Conservation (phyloP, 2,113 vertebrate species). For the Gorsachius goisagi region DNA sequence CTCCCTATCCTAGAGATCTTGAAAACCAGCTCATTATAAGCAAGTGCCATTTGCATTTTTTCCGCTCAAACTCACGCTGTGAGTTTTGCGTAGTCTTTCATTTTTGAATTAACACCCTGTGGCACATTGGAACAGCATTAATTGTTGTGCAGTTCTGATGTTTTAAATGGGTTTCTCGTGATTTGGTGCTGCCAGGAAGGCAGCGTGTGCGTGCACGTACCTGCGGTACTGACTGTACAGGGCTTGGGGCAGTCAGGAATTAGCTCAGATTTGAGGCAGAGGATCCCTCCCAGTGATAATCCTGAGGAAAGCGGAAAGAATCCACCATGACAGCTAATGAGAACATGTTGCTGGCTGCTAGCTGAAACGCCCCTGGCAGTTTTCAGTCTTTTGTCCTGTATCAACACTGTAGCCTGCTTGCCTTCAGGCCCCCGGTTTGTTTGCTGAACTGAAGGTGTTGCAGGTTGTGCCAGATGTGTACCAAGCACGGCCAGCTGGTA, state of each 20-base stretch:
- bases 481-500: too few species aligned
- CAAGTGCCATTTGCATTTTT: not conserved
- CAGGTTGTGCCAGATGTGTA: not conserved
- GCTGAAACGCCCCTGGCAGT: not conserved
- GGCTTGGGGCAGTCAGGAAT: not conserved
- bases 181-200: not conserved
- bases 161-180: not conserved
- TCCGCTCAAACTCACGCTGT: not conserved
- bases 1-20: not conserved
- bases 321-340: not conserved
- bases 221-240: not conserved
- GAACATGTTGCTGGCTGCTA: not conserved
- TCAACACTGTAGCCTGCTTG: not conserved
- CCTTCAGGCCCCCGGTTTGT: not conserved
- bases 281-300: not conserved
- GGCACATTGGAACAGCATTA: not conserved
- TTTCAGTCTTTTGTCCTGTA: not conserved
- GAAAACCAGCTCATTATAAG: not conserved
- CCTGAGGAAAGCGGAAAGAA: not conserved
- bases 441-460: not conserved
- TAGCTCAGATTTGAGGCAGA: not conserved
- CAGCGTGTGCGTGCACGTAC: fast-evolving
- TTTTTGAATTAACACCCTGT: not conserved
- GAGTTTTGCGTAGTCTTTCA: not conserved
- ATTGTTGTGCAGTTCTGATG: not conserved